A percentile compares a stretch with the other conserved stretches of the same genome.
These are phyloP conservation scores for Muscicapa striata DNA, from an alignment of 2,797 vertebrate genomes.

Conservation along the genomic window DNA sequence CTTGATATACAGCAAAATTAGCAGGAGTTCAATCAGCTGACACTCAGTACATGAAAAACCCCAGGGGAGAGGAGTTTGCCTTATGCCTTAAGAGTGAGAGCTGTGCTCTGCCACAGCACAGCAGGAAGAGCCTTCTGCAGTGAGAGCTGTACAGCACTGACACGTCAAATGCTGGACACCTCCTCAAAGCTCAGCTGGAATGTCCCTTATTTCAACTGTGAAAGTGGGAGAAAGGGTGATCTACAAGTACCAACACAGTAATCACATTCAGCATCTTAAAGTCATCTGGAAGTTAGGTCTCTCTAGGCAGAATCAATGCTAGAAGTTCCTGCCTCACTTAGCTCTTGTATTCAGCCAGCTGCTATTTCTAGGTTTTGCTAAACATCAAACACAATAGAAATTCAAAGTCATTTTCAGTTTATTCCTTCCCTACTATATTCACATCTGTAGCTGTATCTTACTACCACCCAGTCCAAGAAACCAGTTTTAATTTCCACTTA, in stretches of 20 bases:
- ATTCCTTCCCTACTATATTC: background rate
- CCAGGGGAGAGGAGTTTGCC: background rate
- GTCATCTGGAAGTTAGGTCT: background rate
- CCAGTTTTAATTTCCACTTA: background rate
- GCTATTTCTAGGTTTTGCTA: background rate
- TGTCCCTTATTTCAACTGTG: background rate
- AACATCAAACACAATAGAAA: background rate
- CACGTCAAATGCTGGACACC: background rate
- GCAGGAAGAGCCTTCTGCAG: background rate
- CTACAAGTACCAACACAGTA: background rate
- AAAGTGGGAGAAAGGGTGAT: background rate
- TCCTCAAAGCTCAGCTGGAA: background rate
- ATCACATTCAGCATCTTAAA: background rate
- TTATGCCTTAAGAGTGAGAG: background rate
- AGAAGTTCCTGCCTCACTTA: background rate
- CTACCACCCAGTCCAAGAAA: background rate
- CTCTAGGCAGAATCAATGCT: background rate
- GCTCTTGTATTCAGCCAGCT: background rate
- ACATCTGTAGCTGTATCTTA: background rate
- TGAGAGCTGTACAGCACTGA: background rate
- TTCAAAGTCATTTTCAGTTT: background rate
- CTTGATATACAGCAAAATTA: constrained; percentile 1
- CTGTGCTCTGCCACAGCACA: background rate
- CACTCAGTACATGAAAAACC: background rate
- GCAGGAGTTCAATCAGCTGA: background rate